Evolutionary conservation across 2,888 invertebrate species (phyloP), one percentile per base, ranked within the genome.

Genomic region (Agonum fuliginosum): DNA sequence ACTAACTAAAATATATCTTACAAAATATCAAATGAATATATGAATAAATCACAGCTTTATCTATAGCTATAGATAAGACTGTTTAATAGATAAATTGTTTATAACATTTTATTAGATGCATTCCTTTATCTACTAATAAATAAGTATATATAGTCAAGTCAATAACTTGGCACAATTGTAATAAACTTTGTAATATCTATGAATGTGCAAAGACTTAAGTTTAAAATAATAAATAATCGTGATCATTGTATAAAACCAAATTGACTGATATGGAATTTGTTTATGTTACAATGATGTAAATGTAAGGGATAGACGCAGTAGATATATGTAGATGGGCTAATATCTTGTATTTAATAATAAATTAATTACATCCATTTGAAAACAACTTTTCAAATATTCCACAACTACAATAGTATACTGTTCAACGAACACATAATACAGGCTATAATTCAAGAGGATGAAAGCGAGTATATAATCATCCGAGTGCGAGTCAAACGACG

Each of bases 111-210:
- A 27, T 62, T 62, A 27, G 27, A 22, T 24, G 10, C 5, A 71
- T 27, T 51, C 17, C 30, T 71, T 19, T 71, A 71, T 14, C 14
- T 71, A 71, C 46, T 71, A 46, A 67, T 67, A 67, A 67, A 30
- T 67, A 72, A 72, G 72, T 72, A 72, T 72, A 72, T 72, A 72
- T 72, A 72, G 72, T 72, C 72, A 34, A 24, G 27, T 62, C 34
- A n/a, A 27, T 2, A 62, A 62, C 34, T 62, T 62, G 46, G 30
- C 67, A 67, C 67, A 67, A 67, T 67, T 67, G 58, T 67, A 70
- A 70, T 24, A 70, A 69, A 46, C 41, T 70, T 43, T 46, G 43
- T 70, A 70, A 70, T 70, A 70, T 27, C 14, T 19, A 24, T 24
- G 12, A 24, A 27, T 46, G 46, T 27, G 46, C 19, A 27, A 46